Conservation (phyloP, 92 coral and sea anemone species). For the Montipora capitata region DNA sequence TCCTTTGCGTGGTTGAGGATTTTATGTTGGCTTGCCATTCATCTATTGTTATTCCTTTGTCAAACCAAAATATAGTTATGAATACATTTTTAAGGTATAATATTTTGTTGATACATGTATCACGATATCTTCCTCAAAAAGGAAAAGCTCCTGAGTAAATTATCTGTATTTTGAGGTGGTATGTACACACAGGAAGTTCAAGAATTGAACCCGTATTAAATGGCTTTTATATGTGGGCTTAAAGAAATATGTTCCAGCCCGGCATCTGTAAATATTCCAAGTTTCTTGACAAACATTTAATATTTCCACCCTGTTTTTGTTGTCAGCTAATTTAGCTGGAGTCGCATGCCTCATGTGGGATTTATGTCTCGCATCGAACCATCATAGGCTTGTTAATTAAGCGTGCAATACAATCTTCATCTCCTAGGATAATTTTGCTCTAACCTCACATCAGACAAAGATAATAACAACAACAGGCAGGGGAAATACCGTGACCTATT, state of each 20-base stretch:
- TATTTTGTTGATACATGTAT: slow-evolving; percentile 26
- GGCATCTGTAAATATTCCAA: not conserved
- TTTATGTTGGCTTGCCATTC: slow-evolving; percentile 9
- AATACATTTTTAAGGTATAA: slow-evolving; percentile 8
- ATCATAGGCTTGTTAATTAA: not conserved
- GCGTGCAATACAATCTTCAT: not conserved
- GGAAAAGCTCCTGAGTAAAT: not conserved
- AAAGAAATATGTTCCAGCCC: not conserved
- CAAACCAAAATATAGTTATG: slow-evolving; percentile 35
- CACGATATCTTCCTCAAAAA: not conserved
- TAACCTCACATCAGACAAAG: not conserved
- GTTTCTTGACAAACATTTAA: not conserved
- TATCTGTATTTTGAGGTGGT: no score
- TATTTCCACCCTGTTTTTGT: not conserved
- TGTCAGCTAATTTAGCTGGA: not conserved
- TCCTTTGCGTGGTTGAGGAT: not conserved
- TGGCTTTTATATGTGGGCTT: not conserved
- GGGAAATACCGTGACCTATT: not conserved
- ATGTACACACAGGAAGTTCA: slow-evolving; percentile 25
- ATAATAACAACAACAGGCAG: not conserved
- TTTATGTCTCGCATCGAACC: not conserved
- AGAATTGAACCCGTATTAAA: slow-evolving; percentile 1
- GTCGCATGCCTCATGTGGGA: not conserved
- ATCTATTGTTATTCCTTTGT: slow-evolving; percentile 6
- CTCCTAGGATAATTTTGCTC: not conserved